Evolutionary conservation across 2,113 vertebrate species (phyloP).

Genomic region (Dicerorhinus sumatrensis): DNA sequence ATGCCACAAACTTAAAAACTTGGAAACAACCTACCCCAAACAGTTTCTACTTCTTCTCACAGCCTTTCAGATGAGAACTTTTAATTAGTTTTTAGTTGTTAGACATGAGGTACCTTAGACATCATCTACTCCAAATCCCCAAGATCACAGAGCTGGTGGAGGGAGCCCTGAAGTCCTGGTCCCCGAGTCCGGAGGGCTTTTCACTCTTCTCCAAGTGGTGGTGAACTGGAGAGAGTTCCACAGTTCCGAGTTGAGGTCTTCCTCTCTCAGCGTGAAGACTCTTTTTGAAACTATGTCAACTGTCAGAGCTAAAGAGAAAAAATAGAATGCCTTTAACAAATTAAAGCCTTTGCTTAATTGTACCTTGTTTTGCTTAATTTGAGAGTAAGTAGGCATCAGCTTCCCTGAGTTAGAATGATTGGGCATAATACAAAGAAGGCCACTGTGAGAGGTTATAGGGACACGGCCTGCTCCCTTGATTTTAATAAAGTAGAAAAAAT

Average conservation of each 20-base stretch:
- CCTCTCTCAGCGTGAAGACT: neutral
- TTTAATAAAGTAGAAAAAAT: neutral
- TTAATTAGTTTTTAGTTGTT: neutral
- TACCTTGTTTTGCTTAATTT: neutral
- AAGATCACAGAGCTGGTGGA: neutral
- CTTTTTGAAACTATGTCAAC: neutral
- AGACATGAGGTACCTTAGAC: neutral
- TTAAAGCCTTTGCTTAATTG: neutral
- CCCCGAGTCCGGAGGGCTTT: neutral
- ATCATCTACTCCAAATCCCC: neutral
- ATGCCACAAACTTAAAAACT: neutral
- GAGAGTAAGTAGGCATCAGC: neutral
- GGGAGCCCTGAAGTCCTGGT: neutral
- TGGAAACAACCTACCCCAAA: neutral
- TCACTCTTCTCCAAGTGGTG: neutral
- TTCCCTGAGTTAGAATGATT: neutral
- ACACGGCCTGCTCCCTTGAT: neutral
- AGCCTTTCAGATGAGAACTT: neutral
- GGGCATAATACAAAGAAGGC: neutral
- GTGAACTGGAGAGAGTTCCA: neutral
- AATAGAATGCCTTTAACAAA: neutral
- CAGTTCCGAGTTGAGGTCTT: neutral
- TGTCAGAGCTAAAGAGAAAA: neutral
- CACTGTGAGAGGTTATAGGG: neutral
- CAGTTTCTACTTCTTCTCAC: neutral